Percentiles rank a stretch among this genome's conserved stretches.
phyloP scores from a whole-genome alignment of 2,113 vertebrate genomes.

The Eonycteris spelaea region DNA sequence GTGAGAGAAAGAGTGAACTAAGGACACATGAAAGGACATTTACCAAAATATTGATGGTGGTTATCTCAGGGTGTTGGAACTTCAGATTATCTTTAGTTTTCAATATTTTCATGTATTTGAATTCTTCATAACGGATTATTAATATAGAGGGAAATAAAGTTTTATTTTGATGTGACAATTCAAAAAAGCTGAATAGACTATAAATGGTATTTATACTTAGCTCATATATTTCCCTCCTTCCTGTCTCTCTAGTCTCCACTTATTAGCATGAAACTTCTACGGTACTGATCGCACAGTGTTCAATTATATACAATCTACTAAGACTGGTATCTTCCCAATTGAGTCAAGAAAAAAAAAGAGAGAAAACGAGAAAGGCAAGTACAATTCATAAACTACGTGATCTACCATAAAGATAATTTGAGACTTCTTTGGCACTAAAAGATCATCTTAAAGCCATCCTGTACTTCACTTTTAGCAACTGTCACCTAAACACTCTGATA shows the following conservation, averaged over 20 bases:
- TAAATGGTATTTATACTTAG: background rate
- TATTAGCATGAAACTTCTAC: background rate
- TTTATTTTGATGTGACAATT: background rate
- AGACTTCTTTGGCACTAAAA: background rate
- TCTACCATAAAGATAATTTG: background rate
- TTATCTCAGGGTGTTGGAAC: background rate
- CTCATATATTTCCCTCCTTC: background rate
- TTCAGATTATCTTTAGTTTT: background rate
- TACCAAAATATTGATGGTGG: background rate
- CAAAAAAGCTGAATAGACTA: background rate
- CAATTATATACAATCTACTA: background rate
- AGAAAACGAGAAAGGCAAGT: background rate
- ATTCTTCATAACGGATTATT: background rate
- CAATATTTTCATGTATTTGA: background rate
- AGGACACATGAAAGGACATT: background rate
- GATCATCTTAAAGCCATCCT: slow-evolving; percentile 1
- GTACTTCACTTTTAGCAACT: background rate
- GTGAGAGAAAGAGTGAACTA: background rate
- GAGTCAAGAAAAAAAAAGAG: background rate
- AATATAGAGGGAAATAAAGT: background rate
- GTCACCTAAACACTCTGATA: slow-evolving; percentile 26
- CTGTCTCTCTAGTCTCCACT: background rate
- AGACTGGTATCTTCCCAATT: background rate
- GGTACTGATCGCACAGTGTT: background rate
- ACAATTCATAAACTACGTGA: background rate